Evolutionary conservation across 1,140 invertebrate genomes (phyloP), one percentile per base, ranked within the genome.

Genomic region (Zeugodacus cucurbitae): DNA sequence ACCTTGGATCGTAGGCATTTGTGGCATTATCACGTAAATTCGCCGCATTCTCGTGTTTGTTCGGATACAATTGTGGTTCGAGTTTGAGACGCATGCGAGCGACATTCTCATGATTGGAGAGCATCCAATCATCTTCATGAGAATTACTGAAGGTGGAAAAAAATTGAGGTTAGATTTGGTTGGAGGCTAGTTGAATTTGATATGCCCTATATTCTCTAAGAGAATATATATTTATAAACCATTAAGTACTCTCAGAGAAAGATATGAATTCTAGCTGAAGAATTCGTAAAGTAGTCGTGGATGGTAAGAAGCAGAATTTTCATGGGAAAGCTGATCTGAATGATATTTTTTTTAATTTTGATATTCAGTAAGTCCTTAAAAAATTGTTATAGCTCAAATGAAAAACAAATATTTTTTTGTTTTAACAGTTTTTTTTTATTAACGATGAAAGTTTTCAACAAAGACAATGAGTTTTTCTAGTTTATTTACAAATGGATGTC

Each of bases 11-110:
- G 41, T 92, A 93, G 44, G 90, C 89, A 89, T 90, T 93, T 85
- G 91, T 91, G 14, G 92, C 90, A 92, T 96, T 96, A 90, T 96
- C 96, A n/a, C 96, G 92, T n/a, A 95, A 90, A 87, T 94, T 94
- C 88, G 95, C 95, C 1, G 96, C 96, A 88, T 96, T 95, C n/a
- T 93, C 94, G 89, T 96, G 96, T 54, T 91, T 90, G 54, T 93
- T 93, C 48, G 92, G 92, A 95, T 95, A 94, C 93, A 96, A 88
- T 93, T 94, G 90, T 0, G 94, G 95, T 67, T 95, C 93, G 82
- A 96, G 91, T 90, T 96, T 96, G 1, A 96, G 93, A 29, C 95
- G 93, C 96, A 96, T 96, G 57, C 96, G 93, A 2, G 94, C 94
- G 59, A 95, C 94, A 90, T 96, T 96, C 90, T 96, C 96, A 89